Evolutionary conservation across 2,888 invertebrate genomes (phyloP), one percentile per base, ranked within the genome.

Genomic region (Glaucopsyche alexis): DNA sequence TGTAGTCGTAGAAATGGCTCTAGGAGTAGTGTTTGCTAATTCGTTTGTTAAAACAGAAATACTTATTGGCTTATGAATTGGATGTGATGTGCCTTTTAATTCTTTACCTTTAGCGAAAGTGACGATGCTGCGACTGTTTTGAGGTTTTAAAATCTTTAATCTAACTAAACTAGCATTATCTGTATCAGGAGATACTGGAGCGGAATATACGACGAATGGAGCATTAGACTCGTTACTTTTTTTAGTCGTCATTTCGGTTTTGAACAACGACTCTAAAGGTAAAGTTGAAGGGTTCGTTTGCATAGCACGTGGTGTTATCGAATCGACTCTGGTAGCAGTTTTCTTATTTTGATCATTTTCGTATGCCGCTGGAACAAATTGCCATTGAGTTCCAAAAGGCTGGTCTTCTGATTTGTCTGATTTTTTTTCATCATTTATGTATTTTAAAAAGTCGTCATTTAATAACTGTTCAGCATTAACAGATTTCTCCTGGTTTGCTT

Each of bases 201-300:
- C 87, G 5, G 94, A 93, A 78, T 93, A 94, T 0, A 94, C 91
- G 2, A 92, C 81, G 79, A 91, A 93, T 0, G 93, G 91, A 78
- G 88, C 86, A 45, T 83, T 87, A n/a, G 78, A 80, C 50, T 76
- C 80, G 50, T 82, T 80, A 73, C 76, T 81, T 2, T 84, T 77
- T 82, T 87, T 87, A 75, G 83, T 85, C 6, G 85, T 85, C 75
- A 80, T 85, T 81, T 94, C 89, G 73, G 93, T 93, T 82, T 94
- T 94, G 79, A 96, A 96, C 9, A 96, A 85, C 2, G 94, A 95
- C 87, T 96, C 95, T 76, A 96, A 84, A 13, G 96, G 88, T 76
- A 96, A 93, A 0, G 96, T 96, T 0, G 96, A 95, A 1, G 95
- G 94, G 83, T 96, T 94, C 9, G 86, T 90, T 0, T 82, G 77